Evolutionary conservation across 2,888 invertebrate genomes (phyloP).

Genomic region (Callimorpha dominula): DNA sequence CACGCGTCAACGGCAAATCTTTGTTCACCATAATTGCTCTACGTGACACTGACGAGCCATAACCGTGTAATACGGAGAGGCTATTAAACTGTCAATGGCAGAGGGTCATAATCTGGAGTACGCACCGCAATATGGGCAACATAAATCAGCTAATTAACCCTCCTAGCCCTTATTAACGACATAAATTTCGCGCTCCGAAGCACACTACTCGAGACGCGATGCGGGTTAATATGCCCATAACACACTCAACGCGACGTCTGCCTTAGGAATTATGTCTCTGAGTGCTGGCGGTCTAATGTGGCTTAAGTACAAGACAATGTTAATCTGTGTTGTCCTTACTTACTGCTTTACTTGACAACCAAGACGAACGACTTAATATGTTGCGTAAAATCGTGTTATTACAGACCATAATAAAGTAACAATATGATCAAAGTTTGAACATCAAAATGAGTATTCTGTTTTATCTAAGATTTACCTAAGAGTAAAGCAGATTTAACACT

Average conservation of each 20-base stretch:
- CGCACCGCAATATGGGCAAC: conserved; percentile 76
- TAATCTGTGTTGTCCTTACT: conserved; percentile 56
- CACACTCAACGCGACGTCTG: conserved; percentile 59
- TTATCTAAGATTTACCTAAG: neutral
- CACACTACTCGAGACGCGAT: conserved; percentile 76
- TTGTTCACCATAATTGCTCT: conserved; percentile 64
- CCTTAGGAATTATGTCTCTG: conserved; percentile 46
- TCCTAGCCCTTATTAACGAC: conserved; percentile 82
- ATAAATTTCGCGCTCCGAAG: conserved; percentile 80
- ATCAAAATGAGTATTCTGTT: neutral
- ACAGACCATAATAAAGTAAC: neutral
- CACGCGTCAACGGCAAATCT: conserved; percentile 59
- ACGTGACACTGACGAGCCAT: conserved; percentile 53
- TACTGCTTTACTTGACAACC: conserved; percentile 48
- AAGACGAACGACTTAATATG: conserved; percentile 10
- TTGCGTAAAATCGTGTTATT: conserved; percentile 23
- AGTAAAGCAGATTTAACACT: neutral
- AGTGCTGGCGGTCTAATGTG: conserved; percentile 47
- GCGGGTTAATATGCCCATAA: conserved; percentile 77
- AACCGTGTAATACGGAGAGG: conserved; percentile 57
- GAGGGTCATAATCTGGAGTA: conserved; percentile 73
- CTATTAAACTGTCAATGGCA: conserved; percentile 80
- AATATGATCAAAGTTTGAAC: neutral
- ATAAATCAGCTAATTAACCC: conserved; percentile 85
- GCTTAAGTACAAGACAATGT: conserved; percentile 57